Conservation (phyloP, 2,113 vertebrate species). For the Chloropsis hardwickii region DNA sequence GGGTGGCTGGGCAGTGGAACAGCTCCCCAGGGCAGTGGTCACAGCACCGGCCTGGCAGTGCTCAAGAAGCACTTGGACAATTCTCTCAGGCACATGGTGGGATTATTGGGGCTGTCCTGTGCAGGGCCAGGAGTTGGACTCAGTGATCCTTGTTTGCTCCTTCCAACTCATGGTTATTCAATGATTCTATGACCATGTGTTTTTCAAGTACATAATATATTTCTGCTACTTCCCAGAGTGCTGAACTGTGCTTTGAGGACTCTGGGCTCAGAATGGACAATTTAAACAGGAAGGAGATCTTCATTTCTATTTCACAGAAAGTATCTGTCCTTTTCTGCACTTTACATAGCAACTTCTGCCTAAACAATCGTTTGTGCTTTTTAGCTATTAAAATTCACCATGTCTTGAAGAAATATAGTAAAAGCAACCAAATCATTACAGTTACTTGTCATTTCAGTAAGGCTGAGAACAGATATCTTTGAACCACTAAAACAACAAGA, state of each 20-base stretch:
- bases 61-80: not conserved
- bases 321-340: not conserved
- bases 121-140: not conserved
- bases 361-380: not conserved
- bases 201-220: not conserved
- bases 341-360: not conserved
- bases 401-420: not conserved
- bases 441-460: not conserved
- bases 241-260: not conserved
- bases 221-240: not conserved
- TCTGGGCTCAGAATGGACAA: not conserved
- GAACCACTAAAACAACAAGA: not conserved
- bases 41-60: not conserved
- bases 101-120: not conserved
- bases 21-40: not conserved
- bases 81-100: not conserved
- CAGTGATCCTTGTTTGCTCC: not conserved
- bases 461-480: not conserved
- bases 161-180: not conserved
- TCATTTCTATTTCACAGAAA: not conserved
- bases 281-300: not conserved
- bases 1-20: fast-evolving
- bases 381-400: not conserved
- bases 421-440: not conserved
- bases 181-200: not conserved